Evolutionary conservation across 2,888 invertebrate genomes (phyloP), one percentile per base, ranked within the genome.

Genomic region (Xylota segnis): DNA sequence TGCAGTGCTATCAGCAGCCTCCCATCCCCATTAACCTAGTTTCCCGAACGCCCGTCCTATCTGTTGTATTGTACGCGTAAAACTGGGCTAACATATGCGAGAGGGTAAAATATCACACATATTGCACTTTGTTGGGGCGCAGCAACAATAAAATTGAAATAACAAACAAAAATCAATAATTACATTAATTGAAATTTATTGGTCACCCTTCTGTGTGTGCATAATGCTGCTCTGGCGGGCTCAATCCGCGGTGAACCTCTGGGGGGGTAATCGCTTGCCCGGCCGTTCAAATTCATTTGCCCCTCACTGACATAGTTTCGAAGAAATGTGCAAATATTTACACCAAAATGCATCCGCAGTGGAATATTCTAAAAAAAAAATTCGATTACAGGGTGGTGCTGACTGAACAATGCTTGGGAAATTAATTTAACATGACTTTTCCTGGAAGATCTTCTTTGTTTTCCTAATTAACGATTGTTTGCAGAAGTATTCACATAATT

Each of bases 21-120:
- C n/a, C n/a, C 54, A 78, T 78, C 63, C 83, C 83, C 74, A 83
- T 83, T 83, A 78, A 83, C 83, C 83, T 54, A 83, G 56, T 78
- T 78, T 68, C 29, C 56, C 37, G 23, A 16, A 27, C 29, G n/a
- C n/a, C n/a, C n/a, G n/a, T n/a, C 74, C 56, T 77, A 63, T 74
- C 68, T 68, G 56, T 14, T 54, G 77, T 59, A 66, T 43, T 0
- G 3, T 23, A 23, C 23, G 23, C 1, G 23, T 70, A 40, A 74
- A 75, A 34, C 37, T 47, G 23, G 56, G 40, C 34, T 9, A 66
- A 40, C 16, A 5, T 37, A 5, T 10, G 37, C 5, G 61, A 29
- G 56, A 18, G 10, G 40, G 10, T 9, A 12, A 18, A 45, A 37
- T n/a, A 37, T 37, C 54, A 59, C 34, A 59, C 23, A 45, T 70